A percentile compares a stretch with the other conserved stretches of the same genome.
Evolutionary conservation across 2,888 invertebrate species (phyloP).

Genomic region (Drosophila limbata): DNA sequence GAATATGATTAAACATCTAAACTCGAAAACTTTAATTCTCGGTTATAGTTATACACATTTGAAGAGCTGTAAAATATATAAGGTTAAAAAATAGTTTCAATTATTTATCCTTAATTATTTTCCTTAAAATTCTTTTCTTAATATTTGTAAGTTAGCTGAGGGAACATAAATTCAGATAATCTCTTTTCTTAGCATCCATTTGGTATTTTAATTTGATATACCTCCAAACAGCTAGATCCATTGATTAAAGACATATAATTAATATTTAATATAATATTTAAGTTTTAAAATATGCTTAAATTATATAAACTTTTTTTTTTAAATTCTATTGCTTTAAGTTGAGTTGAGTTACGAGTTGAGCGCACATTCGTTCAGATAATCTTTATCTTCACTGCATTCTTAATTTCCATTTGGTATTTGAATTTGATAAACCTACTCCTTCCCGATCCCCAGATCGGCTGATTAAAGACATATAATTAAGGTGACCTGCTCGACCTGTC

Average conservation of each 20-base stretch:
- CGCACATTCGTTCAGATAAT: background rate
- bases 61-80: too few species aligned
- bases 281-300: too few species aligned
- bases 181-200: constrained; percentile 5
- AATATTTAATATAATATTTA: too few species aligned
- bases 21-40: too few species aligned
- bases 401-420: constrained; percentile 1
- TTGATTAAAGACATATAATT: constrained; percentile 24
- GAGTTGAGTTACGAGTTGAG: too few species aligned
- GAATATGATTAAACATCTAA: too few species aligned
- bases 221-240: background rate
- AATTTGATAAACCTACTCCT: constrained; percentile 5
- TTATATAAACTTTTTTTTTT: background rate
- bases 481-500: constrained; percentile 56
- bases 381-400: background rate
- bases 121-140: background rate
- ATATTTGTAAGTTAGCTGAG: background rate
- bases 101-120: too few species aligned
- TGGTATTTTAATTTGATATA: constrained; percentile 1
- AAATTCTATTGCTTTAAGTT: too few species aligned
- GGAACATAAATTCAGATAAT: constrained; percentile 1
- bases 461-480: constrained; percentile 40
- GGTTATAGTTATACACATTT: too few species aligned
- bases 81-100: too few species aligned
- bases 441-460: background rate